Evolutionary conservation across 2,888 invertebrate species (phyloP).

Genomic region (Micoletzkya japonica): DNA sequence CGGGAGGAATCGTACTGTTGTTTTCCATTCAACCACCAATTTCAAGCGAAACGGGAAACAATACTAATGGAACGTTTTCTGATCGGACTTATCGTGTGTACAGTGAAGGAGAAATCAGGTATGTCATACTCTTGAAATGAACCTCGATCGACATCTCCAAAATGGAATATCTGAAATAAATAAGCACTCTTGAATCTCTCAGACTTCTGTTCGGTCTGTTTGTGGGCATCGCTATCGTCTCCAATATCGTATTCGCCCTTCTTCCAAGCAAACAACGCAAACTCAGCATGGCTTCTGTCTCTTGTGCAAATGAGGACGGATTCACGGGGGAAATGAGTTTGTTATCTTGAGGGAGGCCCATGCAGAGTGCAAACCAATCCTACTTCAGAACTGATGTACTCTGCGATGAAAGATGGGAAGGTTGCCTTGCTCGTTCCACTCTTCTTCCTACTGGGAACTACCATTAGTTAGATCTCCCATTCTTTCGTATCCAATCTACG

Average conservation of each 20-base stretch:
- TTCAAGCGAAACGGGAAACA: not conserved
- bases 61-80: not conserved
- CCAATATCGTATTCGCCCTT: not conserved
- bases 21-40: not conserved
- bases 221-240: not conserved
- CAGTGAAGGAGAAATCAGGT: not conserved
- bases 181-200: not conserved
- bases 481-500: not conserved
- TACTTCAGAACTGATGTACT: not conserved
- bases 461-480: not conserved
- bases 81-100: not conserved
- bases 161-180: not conserved
- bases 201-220: not conserved
- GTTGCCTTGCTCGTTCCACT: not conserved
- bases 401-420: not conserved
- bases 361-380: not conserved
- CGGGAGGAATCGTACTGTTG: not conserved
- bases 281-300: not conserved
- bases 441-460: not conserved
- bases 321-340: not conserved
- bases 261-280: not conserved
- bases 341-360: not conserved
- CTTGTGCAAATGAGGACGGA: not conserved
- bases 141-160: no score
- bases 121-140: no score